Evolutionary conservation across 2,888 invertebrate genomes (phyloP).

Genomic region (Xestoiulus laeticollis): DNA sequence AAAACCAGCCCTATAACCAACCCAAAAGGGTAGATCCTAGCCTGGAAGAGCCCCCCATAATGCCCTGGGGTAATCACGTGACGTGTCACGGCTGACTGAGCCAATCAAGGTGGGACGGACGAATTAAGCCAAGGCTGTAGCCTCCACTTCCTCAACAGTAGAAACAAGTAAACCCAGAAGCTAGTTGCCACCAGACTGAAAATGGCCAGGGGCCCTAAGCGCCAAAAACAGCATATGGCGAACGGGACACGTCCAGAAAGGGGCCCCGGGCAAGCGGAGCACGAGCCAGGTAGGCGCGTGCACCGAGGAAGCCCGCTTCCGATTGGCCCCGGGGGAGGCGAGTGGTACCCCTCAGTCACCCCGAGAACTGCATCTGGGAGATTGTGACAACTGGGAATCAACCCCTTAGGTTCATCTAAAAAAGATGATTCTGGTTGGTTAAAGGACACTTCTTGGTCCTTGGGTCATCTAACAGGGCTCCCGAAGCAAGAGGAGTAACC

Average conservation of each 20-base stretch:
- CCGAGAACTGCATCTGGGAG: not conserved
- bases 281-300: slow-evolving; percentile 10
- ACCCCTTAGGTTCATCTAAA: no score
- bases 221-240: not conserved
- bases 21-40: no score
- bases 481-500: no score
- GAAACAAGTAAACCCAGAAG: not conserved
- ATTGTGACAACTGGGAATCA: not conserved
- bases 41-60: no score
- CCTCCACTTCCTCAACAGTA: not conserved
- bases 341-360: not conserved
- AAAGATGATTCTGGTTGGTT: no score
- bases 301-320: not conserved
- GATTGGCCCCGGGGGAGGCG: not conserved
- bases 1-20: no score
- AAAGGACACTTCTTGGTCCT: no score
- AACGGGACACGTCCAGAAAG: not conserved
- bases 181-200: not conserved
- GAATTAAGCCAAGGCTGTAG: not conserved
- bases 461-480: no score
- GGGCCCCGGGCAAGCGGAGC: not conserved
- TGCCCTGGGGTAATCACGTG: not conserved
- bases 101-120: not conserved
- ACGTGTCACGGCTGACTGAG: not conserved
- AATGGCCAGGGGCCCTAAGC: not conserved